Conservation (phyloP, 1,140 invertebrate genomes). For the Tetramorium simillimum region DNA sequence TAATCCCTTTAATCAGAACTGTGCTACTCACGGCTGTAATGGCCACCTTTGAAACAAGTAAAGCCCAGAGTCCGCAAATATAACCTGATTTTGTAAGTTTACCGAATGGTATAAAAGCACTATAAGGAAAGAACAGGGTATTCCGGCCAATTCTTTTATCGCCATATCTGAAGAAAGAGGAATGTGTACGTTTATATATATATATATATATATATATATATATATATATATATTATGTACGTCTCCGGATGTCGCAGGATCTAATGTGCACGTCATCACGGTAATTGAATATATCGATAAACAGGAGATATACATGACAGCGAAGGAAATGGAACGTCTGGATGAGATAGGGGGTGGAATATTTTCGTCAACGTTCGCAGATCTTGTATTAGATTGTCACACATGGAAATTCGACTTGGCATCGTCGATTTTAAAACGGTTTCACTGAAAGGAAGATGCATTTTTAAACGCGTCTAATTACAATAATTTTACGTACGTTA, state of each 20-base stretch:
- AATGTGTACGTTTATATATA: neutral
- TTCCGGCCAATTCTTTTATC: constrained; percentile 2
- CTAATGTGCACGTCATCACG: constrained; percentile 3
- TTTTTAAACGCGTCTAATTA: neutral
- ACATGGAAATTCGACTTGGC: constrained; percentile 7
- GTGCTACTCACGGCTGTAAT: neutral
- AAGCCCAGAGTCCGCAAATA: neutral
- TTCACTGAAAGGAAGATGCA: neutral
- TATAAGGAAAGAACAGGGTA: neutral
- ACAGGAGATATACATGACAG: constrained; percentile 5
- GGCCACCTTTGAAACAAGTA: constrained; percentile 2
- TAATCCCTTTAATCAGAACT: constrained; percentile 5
- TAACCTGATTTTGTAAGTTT: constrained; percentile 20
- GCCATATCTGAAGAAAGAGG: neutral
- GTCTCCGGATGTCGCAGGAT: neutral
- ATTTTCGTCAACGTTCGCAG: neutral
- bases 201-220: neutral
- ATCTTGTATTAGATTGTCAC: neutral
- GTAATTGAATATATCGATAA: constrained; percentile 47
- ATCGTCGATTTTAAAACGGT: neutral
- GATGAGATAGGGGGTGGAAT: neutral
- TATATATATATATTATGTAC: neutral
- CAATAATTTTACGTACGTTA: neutral
- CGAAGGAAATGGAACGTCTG: constrained; percentile 11
- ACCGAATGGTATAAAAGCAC: neutral